Percentiles rank a stretch among this genome's conserved stretches.
These are phyloP conservation scores for Siphamia tubifer DNA, from an alignment of 2,113 vertebrate species.

Conservation along the genomic window DNA sequence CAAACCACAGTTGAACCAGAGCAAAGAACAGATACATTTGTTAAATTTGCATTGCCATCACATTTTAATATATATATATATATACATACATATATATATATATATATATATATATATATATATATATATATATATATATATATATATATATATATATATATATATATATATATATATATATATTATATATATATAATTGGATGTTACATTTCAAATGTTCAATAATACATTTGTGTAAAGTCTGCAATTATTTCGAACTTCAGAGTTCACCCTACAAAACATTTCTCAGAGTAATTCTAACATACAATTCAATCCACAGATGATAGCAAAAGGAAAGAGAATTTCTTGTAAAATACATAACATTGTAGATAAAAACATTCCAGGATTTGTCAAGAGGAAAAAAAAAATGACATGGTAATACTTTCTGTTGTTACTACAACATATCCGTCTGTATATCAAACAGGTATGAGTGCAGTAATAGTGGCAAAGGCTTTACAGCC, in stretches of 20 bases:
- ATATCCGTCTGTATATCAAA: not conserved
- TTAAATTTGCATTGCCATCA: slow-evolving; percentile 25
- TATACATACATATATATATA: too few relatives aligned
- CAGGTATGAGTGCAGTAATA: not conserved
- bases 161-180: too few relatives aligned
- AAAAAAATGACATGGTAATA: too few relatives aligned
- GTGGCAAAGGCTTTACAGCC: not conserved
- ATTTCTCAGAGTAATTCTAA: not conserved
- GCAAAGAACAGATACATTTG: slow-evolving; percentile 7
- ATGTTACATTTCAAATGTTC: not conserved
- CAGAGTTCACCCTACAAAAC: not conserved
- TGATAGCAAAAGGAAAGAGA: not conserved
- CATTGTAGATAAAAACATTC: too few relatives aligned
- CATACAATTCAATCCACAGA: not conserved
- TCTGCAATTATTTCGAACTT: slow-evolving; percentile 18
- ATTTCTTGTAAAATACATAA: not conserved
- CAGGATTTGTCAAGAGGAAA: too few relatives aligned
- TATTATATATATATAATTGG: slow-evolving; percentile 35
- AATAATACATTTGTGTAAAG: slow-evolving; percentile 14
- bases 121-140: too few relatives aligned
- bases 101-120: too few relatives aligned
- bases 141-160: too few relatives aligned
- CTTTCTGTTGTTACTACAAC: too few relatives aligned
- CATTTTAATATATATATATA: slow-evolving; percentile 34
- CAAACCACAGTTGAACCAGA: slow-evolving; percentile 17